Conservation (phyloP, 2,888 invertebrate genomes). For the Nebria brevicollis region DNA sequence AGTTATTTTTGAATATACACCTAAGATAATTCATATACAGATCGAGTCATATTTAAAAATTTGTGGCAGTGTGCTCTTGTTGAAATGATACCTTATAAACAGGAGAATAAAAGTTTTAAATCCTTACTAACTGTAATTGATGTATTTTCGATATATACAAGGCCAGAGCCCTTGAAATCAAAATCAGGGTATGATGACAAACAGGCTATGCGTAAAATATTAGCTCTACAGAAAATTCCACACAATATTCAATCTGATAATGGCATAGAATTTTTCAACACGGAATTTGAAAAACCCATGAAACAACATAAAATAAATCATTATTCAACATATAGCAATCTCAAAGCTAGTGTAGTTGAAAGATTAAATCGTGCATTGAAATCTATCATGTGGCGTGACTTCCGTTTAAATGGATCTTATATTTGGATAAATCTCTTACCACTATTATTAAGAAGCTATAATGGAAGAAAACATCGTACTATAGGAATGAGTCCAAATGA, state of each 20-base stretch:
- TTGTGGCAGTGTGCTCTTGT: slow-evolving; percentile 62
- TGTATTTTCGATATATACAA: slow-evolving; percentile 59
- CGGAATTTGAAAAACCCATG: slow-evolving; percentile 51
- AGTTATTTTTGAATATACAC: not conserved
- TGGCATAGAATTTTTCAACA: slow-evolving; percentile 55
- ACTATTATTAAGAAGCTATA: slow-evolving; percentile 51
- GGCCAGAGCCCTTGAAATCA: slow-evolving; percentile 56
- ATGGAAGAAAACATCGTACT: slow-evolving; percentile 56
- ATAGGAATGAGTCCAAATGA: slow-evolving; percentile 56
- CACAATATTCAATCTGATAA: slow-evolving; percentile 55
- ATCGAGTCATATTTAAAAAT: slow-evolving; percentile 46
- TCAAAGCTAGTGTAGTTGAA: slow-evolving; percentile 50
- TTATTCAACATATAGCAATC: no score
- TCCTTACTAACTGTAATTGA: slow-evolving; percentile 59
- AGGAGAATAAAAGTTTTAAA: slow-evolving; percentile 55
- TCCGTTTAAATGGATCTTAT: slow-evolving; percentile 53
- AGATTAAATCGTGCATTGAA: slow-evolving; percentile 53
- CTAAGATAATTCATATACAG: not conserved
- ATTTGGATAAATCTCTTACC: slow-evolving; percentile 51
- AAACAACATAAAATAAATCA: slow-evolving; percentile 52
- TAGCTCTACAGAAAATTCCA: slow-evolving; percentile 44
- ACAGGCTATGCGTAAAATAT: slow-evolving; percentile 48
- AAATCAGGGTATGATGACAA: slow-evolving; percentile 55
- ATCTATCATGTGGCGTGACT: slow-evolving; percentile 52
- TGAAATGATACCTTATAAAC: slow-evolving; percentile 55